Percentiles rank a stretch among this genome's conserved stretches.
phyloP scores from a whole-genome alignment of 30 jellyfish, hydroid and myxozoan genomes.

The Aurelia aurita complex sp. Pacific region DNA sequence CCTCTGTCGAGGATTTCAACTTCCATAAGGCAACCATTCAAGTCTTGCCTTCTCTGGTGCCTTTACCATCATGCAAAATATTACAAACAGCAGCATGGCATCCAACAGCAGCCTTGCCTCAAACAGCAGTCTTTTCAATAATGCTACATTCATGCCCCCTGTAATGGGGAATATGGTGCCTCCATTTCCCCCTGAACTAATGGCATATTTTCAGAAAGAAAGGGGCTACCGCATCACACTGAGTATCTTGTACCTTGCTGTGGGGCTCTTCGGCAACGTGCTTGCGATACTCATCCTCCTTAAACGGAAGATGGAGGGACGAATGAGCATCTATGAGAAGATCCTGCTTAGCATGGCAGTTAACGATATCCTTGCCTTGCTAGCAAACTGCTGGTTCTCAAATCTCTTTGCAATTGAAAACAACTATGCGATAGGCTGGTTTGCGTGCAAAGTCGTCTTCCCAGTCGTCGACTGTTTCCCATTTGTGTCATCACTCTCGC shows the following conservation, averaged over 20 bases:
- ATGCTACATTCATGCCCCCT: no score
- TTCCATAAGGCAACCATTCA: no score
- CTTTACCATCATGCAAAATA: no score
- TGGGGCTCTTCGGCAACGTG: background rate
- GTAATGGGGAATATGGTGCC: no score
- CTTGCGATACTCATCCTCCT: background rate
- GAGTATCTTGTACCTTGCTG: background rate
- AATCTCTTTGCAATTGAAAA: background rate
- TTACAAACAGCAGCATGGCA: no score
- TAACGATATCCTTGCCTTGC: background rate
- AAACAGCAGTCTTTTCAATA: no score
- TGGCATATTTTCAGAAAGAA: background rate
- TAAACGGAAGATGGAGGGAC: background rate
- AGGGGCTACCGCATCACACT: background rate
- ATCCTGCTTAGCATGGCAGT: slow-evolving; percentile 1
- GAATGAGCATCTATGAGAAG: background rate
- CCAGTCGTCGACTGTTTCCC: background rate
- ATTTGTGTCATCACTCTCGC: background rate
- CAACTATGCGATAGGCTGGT: background rate
- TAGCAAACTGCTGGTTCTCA: background rate
- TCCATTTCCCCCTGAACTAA: no score
- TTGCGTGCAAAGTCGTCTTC: background rate
- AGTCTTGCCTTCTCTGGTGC: no score
- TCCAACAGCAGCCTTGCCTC: no score
- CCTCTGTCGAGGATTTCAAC: no score